These are phyloP conservation scores for Tryphoninae sp. DNA, from an alignment of 2,888 invertebrate genomes.

Conservation along the genomic window DNA sequence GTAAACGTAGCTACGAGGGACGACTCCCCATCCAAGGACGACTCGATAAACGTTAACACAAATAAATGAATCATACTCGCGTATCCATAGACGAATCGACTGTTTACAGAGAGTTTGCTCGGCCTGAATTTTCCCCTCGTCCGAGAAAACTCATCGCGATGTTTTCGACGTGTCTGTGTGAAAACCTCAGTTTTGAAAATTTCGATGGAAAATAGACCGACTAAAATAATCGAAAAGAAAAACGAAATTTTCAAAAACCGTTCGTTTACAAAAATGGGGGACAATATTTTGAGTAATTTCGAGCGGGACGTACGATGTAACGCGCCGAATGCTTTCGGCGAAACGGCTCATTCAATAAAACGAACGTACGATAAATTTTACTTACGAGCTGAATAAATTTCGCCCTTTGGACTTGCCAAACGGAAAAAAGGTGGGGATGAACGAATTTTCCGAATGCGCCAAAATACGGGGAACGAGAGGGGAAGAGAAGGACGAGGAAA, in stretches of 20 bases:
- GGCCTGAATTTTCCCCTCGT: background rate
- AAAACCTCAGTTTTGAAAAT: no score
- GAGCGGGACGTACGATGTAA: background rate
- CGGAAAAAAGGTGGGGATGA: background rate
- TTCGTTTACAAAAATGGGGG: background rate
- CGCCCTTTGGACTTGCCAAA: constrained; percentile 39
- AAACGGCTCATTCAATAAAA: constrained; percentile 20
- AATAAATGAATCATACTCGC: constrained; percentile 46
- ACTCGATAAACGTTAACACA: constrained; percentile 51
- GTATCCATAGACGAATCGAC: constrained; percentile 40
- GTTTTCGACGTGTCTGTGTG: no score
- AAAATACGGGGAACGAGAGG: background rate
- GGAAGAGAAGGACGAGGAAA: background rate
- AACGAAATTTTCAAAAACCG: no score
- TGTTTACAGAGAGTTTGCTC: constrained; percentile 13
- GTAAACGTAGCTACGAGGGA: constrained; percentile 15
- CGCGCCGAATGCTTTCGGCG: background rate
- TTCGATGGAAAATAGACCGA: no score
- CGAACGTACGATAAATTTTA: background rate
- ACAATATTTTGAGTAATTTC: constrained; percentile 3
- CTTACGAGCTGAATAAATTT: constrained; percentile 16
- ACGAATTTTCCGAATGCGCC: constrained; percentile 2
- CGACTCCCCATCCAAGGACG: constrained; percentile 39
- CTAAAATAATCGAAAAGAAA: no score
- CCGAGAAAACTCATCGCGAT: no score